phyloP scores from a whole-genome alignment of 2,113 vertebrate species.

The Sylvia atricapilla region DNA sequence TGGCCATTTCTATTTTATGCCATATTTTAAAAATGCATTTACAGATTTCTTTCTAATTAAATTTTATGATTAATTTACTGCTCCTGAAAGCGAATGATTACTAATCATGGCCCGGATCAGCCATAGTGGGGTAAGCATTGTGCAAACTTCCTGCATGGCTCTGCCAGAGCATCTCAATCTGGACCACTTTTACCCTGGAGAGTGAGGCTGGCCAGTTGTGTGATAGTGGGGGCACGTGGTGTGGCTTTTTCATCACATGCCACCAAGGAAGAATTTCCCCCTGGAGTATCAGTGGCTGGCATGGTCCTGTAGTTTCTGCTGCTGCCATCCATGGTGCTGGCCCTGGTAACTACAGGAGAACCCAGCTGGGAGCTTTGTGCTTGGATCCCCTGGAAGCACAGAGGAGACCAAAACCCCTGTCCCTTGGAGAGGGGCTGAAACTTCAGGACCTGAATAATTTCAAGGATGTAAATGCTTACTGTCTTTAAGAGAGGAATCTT shows the following conservation, averaged over 20 bases:
- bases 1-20: conserved; percentile 25
- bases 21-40: conserved; percentile 40
- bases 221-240: neutral
- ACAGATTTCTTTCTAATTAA: conserved; percentile 44
- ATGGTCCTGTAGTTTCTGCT: neutral
- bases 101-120: neutral
- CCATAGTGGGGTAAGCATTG: neutral
- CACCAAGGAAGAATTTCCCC: neutral
- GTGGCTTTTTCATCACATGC: neutral
- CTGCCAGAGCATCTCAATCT: conserved; percentile 19
- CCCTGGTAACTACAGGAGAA: neutral
- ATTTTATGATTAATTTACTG: conserved; percentile 38
- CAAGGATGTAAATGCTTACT: neutral
- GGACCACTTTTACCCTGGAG: conserved; percentile 16
- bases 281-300: neutral
- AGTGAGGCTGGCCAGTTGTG: neutral
- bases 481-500: neutral
- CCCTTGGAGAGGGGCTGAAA: neutral
- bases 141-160: neutral
- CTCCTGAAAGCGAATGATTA: conserved; percentile 28
- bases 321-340: neutral
- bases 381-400: neutral
- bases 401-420: neutral
- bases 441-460: neutral
- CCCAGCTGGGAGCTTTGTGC: neutral